Evolutionary conservation across 2,113 vertebrate genomes (phyloP).

Genomic region (Atractosteus spatula): DNA sequence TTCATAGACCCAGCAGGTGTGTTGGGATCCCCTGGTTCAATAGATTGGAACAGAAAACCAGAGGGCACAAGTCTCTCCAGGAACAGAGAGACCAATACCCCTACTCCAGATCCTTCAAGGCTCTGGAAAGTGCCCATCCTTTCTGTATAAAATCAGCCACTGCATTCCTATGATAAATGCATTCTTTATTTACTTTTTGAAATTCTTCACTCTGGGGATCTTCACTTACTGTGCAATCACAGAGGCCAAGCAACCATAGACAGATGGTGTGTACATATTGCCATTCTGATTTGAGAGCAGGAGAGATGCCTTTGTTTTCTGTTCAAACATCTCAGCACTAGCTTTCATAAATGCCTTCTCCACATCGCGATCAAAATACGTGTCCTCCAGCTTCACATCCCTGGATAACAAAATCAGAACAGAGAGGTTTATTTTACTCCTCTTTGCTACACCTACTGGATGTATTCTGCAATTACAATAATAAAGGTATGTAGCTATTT

Average conservation of each 20-base stretch:
- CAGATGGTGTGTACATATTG: conserved; percentile 97
- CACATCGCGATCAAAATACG: conserved; percentile 93
- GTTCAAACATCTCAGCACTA: conserved; percentile 83
- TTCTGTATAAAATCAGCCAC: too few species aligned
- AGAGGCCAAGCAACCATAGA: conserved; percentile 93
- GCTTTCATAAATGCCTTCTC: conserved; percentile 98
- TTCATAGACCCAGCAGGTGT: too few species aligned
- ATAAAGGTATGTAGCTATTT: too few species aligned
- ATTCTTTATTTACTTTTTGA: background rate
- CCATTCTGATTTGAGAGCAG: conserved; percentile 92
- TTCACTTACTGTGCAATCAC: conserved; percentile 84
- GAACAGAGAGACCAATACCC: background rate
- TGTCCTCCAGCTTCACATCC: conserved; percentile 86
- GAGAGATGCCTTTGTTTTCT: conserved; percentile 89
- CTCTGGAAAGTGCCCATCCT: too few species aligned
- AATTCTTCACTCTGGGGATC: background rate
- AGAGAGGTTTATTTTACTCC: background rate
- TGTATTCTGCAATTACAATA: background rate
- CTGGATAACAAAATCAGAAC: conserved; percentile 45
- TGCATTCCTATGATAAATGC: too few species aligned
- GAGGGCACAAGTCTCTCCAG: background rate
- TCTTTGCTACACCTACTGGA: background rate
- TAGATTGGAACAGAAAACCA: background rate
- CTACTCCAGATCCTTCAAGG: background rate
- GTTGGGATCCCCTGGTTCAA: background rate